Percentiles rank a stretch among this genome's conserved stretches.
These are phyloP conservation scores for Salarias fasciatus DNA, from an alignment of 2,797 vertebrate species.

Conservation along the genomic window DNA sequence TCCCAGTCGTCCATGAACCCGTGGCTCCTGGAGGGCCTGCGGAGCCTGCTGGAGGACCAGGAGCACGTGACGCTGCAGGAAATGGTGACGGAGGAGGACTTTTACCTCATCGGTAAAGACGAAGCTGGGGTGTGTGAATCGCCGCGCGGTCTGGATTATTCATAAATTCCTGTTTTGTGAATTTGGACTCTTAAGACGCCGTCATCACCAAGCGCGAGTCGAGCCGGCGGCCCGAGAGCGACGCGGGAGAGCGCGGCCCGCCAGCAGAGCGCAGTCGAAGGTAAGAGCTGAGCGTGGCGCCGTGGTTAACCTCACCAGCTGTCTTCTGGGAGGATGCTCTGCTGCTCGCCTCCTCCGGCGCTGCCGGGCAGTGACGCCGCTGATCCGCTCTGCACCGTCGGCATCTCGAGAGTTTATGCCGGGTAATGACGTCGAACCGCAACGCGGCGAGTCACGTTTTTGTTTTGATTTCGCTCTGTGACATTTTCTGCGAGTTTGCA, in stretches of 20 bases:
- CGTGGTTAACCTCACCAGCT: too few relatives aligned
- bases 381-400: too few relatives aligned
- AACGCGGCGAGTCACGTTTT: too few relatives aligned
- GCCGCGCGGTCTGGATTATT: background rate
- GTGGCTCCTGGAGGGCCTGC: constrained; percentile 29
- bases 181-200: constrained; percentile 55
- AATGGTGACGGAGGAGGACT: constrained; percentile 55
- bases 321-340: too few relatives aligned
- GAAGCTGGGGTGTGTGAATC: background rate
- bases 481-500: too few relatives aligned
- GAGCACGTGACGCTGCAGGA: constrained; percentile 34
- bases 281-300: constrained; percentile 44
- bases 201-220: constrained; percentile 72
- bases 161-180: constrained; percentile 1
- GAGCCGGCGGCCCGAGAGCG: background rate
- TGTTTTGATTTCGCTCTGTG: too few relatives aligned
- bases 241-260: constrained; percentile 4
- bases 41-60: background rate
- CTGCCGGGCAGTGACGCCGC: too few relatives aligned
- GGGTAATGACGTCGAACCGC: too few relatives aligned
- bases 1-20: constrained; percentile 16
- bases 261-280: constrained; percentile 62
- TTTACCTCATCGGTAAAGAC: constrained; percentile 61
- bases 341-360: too few relatives aligned
- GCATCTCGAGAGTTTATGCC: too few relatives aligned